A percentile compares a stretch with the other conserved stretches of the same genome.
Evolutionary conservation across 2,888 invertebrate genomes (phyloP).

Genomic region (Podotricha telesiphe): DNA sequence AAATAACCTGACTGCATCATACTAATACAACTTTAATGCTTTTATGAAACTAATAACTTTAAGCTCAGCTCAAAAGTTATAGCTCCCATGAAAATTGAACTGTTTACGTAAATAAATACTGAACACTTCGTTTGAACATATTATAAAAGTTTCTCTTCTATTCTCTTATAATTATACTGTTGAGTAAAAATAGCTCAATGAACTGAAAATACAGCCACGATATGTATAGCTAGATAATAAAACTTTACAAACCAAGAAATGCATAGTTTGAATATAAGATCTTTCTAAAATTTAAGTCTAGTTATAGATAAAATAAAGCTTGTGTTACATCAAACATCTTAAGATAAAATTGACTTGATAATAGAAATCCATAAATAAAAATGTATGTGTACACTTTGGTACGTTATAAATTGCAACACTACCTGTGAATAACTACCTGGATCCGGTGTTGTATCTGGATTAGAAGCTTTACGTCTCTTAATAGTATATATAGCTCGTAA

Average conservation of each 20-base stretch:
- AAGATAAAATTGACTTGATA: not conserved
- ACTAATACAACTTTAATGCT: conserved; percentile 6
- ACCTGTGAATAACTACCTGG: conserved; percentile 22
- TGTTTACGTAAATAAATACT: not conserved
- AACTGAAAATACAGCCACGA: too few species aligned
- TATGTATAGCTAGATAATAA: too few species aligned
- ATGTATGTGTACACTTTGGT: not conserved
- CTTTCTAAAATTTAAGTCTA: too few species aligned
- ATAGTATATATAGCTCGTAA: not conserved
- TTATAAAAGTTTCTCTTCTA: not conserved
- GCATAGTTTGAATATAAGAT: too few species aligned
- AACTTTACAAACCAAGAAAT: too few species aligned
- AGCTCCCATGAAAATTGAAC: not conserved
- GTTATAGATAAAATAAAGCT: too few species aligned
- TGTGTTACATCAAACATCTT: too few species aligned
- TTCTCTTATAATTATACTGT: not conserved
- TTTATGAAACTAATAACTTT: conserved; percentile 3
- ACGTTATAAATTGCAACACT: conserved; percentile 14
- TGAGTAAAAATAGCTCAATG: not conserved
- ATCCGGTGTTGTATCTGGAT: conserved; percentile 19
- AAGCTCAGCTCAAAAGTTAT: not conserved
- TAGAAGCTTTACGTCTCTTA: conserved; percentile 14
- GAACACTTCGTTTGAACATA: not conserved
- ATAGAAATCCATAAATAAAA: conserved; percentile 1
- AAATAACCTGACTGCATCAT: conserved; percentile 5